Evolutionary conservation across 2,888 invertebrate species (phyloP), one percentile per base, ranked within the genome.

Genomic region (Eulithis testata): DNA sequence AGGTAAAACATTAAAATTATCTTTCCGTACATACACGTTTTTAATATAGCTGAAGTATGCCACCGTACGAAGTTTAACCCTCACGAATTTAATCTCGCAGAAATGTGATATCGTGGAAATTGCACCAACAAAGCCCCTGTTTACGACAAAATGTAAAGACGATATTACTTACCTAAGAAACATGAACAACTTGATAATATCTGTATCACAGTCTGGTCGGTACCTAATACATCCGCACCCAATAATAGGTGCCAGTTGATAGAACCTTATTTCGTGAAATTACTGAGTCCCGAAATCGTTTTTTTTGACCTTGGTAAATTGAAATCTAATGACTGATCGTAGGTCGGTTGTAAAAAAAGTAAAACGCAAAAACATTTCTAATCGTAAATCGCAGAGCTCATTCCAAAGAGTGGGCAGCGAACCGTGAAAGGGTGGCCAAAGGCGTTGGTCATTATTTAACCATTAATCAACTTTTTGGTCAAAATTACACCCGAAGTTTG

Each of bases 61-160:
- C 5, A n/a, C 8, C 50, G 14, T 51, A 51, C 51, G 27, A 44
- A 59, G 50, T 12, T 40, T n/a, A 59, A 43, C 59, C 59, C 59
- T 59, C 50, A 88, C 88, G 88, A 90, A 89, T 91, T 91, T 91
- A 91, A 91, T 91, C 90, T 90, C 87, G 86, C 86, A 88, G 88
- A 90, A 90, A 89, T 90, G 91, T 85, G 89, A 87, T 90, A 89
- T 87, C 84, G 87, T 81, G 84, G 85, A 85, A 87, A 89, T 89
- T 90, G 91, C 88, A 81, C 83, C 86, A 84, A 85, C 86, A 84
- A 83, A 85, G 82, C 81, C 79, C 75, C 84, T 89, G 88, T 90
- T 89, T 89, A 89, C 87, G 87, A 86, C 86, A 83, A 85, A 49
- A 81, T 80, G 80, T 80, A 79, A 76, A 78, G 75, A 76, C 80